phyloP scores from a whole-genome alignment of 2,797 vertebrate species.

The Micrastur ruficollis region DNA sequence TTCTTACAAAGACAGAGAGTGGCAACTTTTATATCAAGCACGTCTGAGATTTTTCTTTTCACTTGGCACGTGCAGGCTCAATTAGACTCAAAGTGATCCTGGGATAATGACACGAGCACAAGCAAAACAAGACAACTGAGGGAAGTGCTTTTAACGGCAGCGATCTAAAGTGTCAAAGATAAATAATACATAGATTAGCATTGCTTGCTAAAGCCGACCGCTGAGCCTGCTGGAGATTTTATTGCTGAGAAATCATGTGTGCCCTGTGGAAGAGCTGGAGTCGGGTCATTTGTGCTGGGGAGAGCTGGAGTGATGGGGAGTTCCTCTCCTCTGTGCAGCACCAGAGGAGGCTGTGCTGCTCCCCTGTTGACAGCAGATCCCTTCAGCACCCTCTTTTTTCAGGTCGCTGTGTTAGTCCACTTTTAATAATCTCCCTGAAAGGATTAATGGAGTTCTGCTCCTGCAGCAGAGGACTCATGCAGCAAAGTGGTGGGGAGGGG shows the following conservation, averaged over 20 bases:
- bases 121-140: constrained; percentile 18
- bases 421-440: not conserved
- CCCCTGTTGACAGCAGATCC: not conserved
- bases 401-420: not conserved
- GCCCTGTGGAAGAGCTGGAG: not conserved
- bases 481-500: not conserved
- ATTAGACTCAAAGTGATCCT: not conserved
- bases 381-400: not conserved
- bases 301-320: not conserved
- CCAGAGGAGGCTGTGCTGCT: not conserved
- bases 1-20: not conserved
- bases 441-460: not conserved
- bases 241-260: not conserved
- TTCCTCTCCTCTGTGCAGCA: not conserved
- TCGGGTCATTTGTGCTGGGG: not conserved
- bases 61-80: not conserved
- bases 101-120: not conserved
- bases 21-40: not conserved
- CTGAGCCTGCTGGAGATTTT: not conserved
- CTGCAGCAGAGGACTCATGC: not conserved
- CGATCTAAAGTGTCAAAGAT: constrained; percentile 8
- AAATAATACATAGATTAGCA: constrained; percentile 30
- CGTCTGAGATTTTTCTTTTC: not conserved
- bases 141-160: constrained; percentile 43
- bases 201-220: not conserved